A percentile compares a stretch with the other conserved stretches of the same genome.
Evolutionary conservation across 2,113 vertebrate species (phyloP).

Genomic region (Ahaetulla prasina): DNA sequence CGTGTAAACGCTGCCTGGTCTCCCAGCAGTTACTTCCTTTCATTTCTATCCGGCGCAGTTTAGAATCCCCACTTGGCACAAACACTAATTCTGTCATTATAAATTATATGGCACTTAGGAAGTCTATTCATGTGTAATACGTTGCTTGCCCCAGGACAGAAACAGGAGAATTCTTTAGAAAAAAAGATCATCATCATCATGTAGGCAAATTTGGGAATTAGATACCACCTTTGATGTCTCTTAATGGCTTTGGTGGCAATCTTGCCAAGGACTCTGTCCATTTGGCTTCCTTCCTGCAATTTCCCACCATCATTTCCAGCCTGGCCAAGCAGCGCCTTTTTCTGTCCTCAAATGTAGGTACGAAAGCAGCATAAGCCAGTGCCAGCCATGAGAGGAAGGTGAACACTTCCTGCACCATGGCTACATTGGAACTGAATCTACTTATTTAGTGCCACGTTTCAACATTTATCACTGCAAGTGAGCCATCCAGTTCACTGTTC

Average conservation of each 20-base stretch:
- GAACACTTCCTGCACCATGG: neutral
- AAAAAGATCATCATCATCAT: neutral
- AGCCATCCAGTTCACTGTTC: neutral
- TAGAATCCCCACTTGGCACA: neutral
- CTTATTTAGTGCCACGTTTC: neutral
- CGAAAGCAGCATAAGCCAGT: no score
- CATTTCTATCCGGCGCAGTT: neutral
- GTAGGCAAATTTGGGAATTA: slow-evolving; percentile 11
- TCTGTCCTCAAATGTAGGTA: neutral
- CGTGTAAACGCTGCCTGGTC: neutral
- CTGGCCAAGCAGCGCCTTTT: neutral
- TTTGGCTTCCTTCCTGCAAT: neutral
- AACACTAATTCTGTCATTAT: neutral
- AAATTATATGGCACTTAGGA: slow-evolving; percentile 18
- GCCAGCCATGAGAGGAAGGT: neutral
- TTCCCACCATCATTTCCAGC: neutral
- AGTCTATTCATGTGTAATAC: neutral
- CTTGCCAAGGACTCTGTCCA: neutral
- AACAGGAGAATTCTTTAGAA: slow-evolving; percentile 9
- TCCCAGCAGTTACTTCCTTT: neutral
- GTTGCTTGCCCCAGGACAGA: slow-evolving; percentile 21
- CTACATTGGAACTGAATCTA: neutral
- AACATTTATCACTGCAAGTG: fast-evolving
- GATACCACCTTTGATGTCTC: neutral
- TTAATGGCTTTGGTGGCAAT: neutral